These are phyloP conservation scores for Jordanella pulchra DNA, from an alignment of 2,797 vertebrate species.

Conservation along the genomic window DNA sequence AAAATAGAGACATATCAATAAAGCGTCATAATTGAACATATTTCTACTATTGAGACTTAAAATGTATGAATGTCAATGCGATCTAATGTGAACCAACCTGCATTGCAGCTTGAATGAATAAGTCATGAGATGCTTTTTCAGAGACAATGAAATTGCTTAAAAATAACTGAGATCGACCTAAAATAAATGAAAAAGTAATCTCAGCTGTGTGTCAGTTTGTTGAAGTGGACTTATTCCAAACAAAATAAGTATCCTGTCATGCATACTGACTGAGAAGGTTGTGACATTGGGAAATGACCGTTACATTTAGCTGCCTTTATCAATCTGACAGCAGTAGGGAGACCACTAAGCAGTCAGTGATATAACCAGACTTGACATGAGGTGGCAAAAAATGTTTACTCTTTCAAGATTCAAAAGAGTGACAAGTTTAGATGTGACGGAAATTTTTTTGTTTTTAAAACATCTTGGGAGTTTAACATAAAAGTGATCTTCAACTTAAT, in stretches of 20 bases:
- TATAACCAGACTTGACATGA: conserved; percentile 52
- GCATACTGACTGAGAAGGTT: conserved; percentile 14
- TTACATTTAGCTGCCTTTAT: conserved; percentile 37
- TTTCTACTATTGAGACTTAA: conserved; percentile 82
- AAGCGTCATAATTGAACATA: conserved; percentile 80
- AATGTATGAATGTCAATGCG: conserved; percentile 80
- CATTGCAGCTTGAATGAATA: conserved; percentile 79
- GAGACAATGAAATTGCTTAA: conserved; percentile 76
- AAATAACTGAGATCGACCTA: conserved; percentile 74
- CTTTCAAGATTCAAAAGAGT: conserved; percentile 37
- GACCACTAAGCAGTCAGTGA: conserved; percentile 43
- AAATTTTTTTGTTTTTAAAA: conserved; percentile 20
- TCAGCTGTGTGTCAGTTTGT: conserved; percentile 59
- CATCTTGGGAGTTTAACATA: neutral
- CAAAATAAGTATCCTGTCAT: conserved; percentile 12
- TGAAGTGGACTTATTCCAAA: conserved; percentile 22
- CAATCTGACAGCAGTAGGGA: conserved; percentile 36
- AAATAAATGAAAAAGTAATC: conserved; percentile 77
- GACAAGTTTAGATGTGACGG: too few species aligned
- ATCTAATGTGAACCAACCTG: conserved; percentile 78
- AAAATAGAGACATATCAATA: conserved; percentile 83
- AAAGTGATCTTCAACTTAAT: neutral
- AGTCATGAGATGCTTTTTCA: conserved; percentile 77
- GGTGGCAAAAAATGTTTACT: conserved; percentile 41
- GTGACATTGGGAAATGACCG: conserved; percentile 21